Evolutionary conservation across 2,113 vertebrate species (phyloP).

Genomic region (Toxotes jaculatrix): DNA sequence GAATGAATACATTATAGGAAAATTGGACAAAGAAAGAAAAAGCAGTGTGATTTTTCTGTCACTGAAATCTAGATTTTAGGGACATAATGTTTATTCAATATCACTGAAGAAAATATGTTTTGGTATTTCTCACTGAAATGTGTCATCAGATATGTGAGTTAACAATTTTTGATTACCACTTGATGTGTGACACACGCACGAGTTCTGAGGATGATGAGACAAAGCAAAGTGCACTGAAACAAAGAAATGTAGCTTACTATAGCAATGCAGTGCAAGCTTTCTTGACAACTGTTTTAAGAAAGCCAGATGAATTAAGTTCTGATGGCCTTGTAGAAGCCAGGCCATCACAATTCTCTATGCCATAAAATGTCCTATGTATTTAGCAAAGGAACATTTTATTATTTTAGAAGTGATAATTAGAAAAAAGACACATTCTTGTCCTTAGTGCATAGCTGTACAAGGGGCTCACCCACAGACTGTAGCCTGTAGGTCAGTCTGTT

Average conservation of each 20-base stretch:
- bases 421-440: not conserved
- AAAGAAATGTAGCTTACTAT: not conserved
- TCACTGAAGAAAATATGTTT: not conserved
- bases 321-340: no score
- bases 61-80: not conserved
- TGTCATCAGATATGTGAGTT: not conserved
- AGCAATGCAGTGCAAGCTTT: not conserved
- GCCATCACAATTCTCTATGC: not conserved
- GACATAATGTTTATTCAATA: not conserved
- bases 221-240: not conserved
- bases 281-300: constrained; percentile 9
- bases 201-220: not conserved
- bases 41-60: not conserved
- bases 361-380: not conserved
- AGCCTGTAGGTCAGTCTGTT: not conserved
- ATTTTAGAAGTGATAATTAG: not conserved
- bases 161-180: not conserved
- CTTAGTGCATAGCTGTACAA: not conserved
- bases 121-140: not conserved
- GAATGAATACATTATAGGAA: not conserved
- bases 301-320: not conserved
- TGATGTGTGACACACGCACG: not conserved
- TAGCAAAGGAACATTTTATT: not conserved
- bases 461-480: not conserved
- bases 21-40: not conserved